A percentile compares a stretch with the other conserved stretches of the same genome.
These are phyloP conservation scores for Leucoma salicis DNA, from an alignment of 2,888 invertebrate genomes.

Conservation along the genomic window DNA sequence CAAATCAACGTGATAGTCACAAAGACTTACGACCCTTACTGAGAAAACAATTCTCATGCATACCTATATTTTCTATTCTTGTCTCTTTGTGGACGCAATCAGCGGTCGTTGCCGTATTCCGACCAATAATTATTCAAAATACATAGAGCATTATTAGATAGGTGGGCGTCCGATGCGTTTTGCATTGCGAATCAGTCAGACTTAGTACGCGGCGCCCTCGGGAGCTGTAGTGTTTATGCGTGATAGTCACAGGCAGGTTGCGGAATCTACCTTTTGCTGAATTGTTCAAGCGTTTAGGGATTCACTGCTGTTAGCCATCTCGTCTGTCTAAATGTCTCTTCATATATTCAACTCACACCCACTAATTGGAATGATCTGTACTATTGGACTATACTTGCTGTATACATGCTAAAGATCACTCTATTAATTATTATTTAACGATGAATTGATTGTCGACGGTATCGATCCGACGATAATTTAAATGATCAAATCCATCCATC, in stretches of 20 bases:
- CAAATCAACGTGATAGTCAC: too few relatives aligned
- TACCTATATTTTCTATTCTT: too few relatives aligned
- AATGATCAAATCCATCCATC: too few relatives aligned
- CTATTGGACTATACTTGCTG: too few relatives aligned
- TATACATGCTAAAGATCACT: too few relatives aligned
- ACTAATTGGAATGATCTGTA: too few relatives aligned
- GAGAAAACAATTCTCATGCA: too few relatives aligned
- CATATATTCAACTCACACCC: too few relatives aligned
- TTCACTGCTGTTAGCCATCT: not conserved
- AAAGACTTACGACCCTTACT: too few relatives aligned
- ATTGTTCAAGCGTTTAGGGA: slow-evolving; percentile 36
- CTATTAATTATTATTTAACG: too few relatives aligned
- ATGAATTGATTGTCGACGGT: too few relatives aligned
- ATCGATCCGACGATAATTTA: too few relatives aligned
- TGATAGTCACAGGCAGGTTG: slow-evolving; percentile 60
- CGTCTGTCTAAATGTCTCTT: not conserved
- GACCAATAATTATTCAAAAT: slow-evolving; percentile 79
- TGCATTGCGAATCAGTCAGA: slow-evolving; percentile 78
- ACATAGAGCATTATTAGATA: slow-evolving; percentile 80
- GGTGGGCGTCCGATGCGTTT: slow-evolving; percentile 74
- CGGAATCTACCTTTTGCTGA: slow-evolving; percentile 64
- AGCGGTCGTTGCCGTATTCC: slow-evolving; percentile 45
- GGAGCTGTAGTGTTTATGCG: slow-evolving; percentile 66
- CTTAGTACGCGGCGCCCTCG: slow-evolving; percentile 63
- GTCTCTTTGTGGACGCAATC: slow-evolving; percentile 72